phyloP scores from a whole-genome alignment of 2,888 invertebrate species.

The Pecten maximus region DNA sequence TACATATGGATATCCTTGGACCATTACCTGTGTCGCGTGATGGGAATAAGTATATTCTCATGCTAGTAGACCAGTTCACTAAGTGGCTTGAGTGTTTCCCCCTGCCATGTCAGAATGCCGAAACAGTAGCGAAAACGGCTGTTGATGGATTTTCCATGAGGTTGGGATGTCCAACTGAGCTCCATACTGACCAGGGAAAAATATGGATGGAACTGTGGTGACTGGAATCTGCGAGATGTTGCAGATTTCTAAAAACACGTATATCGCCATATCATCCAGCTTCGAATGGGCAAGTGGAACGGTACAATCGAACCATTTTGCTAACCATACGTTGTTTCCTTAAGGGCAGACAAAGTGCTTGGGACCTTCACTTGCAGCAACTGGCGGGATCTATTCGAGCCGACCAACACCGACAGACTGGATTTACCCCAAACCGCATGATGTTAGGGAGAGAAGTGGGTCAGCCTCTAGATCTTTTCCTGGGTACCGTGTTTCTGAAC shows the following conservation, averaged over 20 bases:
- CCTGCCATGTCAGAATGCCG: conserved; percentile 46
- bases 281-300: no score
- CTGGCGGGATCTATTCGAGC: conserved; percentile 50
- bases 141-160: conserved; percentile 45
- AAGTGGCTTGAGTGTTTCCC: conserved; percentile 52
- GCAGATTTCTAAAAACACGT: conserved; percentile 51
- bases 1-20: conserved; percentile 48
- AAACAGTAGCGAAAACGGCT: conserved; percentile 42
- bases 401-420: conserved; percentile 50
- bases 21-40: conserved; percentile 35
- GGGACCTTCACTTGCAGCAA: conserved; percentile 50
- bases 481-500: conserved; percentile 35
- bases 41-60: conserved; percentile 43
- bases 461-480: conserved; percentile 48
- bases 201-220: conserved; percentile 51
- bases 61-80: conserved; percentile 46
- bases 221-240: conserved; percentile 50
- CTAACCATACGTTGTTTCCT: conserved; percentile 51
- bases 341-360: conserved; percentile 41
- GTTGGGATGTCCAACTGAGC: conserved; percentile 53
- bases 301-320: conserved; percentile 47
- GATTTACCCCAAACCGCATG: conserved; percentile 52
- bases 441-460: conserved; percentile 55
- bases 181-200: conserved; percentile 54
- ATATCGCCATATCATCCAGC: no score